Evolutionary conservation across 2,888 invertebrate genomes (phyloP), one percentile per base, ranked within the genome.

Genomic region (Magallana nippona): DNA sequence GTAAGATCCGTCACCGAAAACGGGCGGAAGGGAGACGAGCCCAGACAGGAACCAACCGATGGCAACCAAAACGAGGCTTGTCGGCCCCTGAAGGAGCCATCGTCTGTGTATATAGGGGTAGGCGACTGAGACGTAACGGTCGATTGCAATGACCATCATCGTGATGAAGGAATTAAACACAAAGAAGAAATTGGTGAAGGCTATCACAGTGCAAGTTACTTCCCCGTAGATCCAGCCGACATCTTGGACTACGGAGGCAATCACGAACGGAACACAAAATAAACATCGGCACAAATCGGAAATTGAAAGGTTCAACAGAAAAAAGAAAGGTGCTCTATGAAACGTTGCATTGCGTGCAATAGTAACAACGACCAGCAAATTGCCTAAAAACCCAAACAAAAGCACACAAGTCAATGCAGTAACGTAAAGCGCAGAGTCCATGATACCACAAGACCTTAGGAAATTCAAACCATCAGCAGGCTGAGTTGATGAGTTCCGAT

Each of bases 281-380:
- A 92, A 84, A 5, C 92, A 89, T 27, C 92, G 88, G 15, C 91
- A 91, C 77, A 93, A 84, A 84, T 93, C 93, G 5, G 92, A 91
- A 77, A 93, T 89, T 27, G 90, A 89, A 60, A 92, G 86, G 83
- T 92, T 92, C 79, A 92, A 86, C 62, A 92, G 86, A 85, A 92
- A 93, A 86, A 93, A 93, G 86, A 92, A 93, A 62, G 93, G 93
- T 11, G 92, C 90, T 15, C 91, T 85, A 82, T 93, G 93, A 15
- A 93, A 86, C 60, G 85, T 84, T 77, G 86, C 84, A 85, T 92
- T 90, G 62, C 88, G 87, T 19, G 89, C 86, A 22, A 92, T 88
- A 60, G 89, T 85, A 82, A 88, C 89, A 44, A 91, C 87, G 3
- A 91, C 88, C 10, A 87, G 63, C n/a, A 87, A 85, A 84, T 91